Base-by-base conservation (phyloP, 2,888 invertebrate species). In the Caenorhabditis virilis region DNA sequence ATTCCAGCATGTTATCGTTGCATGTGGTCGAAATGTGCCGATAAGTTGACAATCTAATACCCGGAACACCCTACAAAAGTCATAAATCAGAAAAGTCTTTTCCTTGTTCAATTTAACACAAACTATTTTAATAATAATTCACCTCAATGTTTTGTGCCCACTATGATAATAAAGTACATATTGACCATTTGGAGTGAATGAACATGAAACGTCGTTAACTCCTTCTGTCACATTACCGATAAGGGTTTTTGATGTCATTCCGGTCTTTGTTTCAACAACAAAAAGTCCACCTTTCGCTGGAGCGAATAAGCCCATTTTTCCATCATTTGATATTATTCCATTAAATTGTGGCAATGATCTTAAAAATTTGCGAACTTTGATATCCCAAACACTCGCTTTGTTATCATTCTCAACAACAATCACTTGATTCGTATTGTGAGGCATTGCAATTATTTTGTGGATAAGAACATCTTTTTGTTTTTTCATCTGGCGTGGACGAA, bases 151-250 rank as follows among this genome's bases (percentile, higher is more conserved):
- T 85, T 94, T 92, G 78, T 91, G 89, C 0, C 95, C 95, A 73
- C 93, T 92, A 83, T 97, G 95, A 82, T 97, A 97, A 83, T 97
- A 97, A 48, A 95, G 88, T 2, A 95, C 95, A 79, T 97, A 95
- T 79, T 92, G 90, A 77, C 95, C 93, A 2, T 90, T 92, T 69
- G 91, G 90, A 59, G 93, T 95, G 84, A 97, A 97, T 87, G 91
- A 89, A 61, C 93, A 92, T 70, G 93, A 92, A 20, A 95, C 93
- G 2, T 92, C 93, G 84, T 95, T 95, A 0, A 97, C 95, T 0
- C 97, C 97, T 84, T 97, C 95, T 0, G 95, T 95, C 0, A 95
- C 84, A 56, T 84, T 82, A 1, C 92, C 92, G 69, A 97, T 95
- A 70, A 93, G 90, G 0, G 91, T 93, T 84, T 91, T 90, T 0